Base-by-base conservation (phyloP, 2,888 invertebrate genomes). In the Drosophila neotestacea region DNA sequence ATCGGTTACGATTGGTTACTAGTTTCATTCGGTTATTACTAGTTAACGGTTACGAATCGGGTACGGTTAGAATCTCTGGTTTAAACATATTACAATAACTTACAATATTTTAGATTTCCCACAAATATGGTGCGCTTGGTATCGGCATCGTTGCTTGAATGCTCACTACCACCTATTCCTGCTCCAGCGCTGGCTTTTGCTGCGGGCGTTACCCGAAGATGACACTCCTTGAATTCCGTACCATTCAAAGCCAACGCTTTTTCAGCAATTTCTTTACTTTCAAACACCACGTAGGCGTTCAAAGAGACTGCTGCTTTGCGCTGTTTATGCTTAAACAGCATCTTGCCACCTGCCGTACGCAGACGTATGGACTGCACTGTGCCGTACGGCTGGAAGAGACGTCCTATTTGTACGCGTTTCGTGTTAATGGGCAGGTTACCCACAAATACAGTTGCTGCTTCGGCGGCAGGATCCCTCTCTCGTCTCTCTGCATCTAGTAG, bases 91-190 rank as follows among this genome's bases (percentile, higher is more conserved):
- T 22, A 2, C 22, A 22, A 22, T 22, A 22, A 28, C 16, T 81
- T 81, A 93, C 92, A 82, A 56, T 90, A 92, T 73, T 91, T 92
- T 0, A 93, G 81, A 78, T 92, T 93, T 16, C 93, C 93, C 27
- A 93, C 90, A 44, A 93, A 92, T 32, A 93, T 51, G 0, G 89
- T 90, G 22, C 88, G 84, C 61, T 91, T 92, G 1, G 73, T 59
- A 59, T 91, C 90, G 4, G 63, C 61, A 28, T 80, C 78, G 10
- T 55, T 68, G 16, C 56, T 6, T 10, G 58, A 7, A 10, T 60
- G 39, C 6, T 52, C 64, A 3, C 68, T 60, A 1, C 10, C 50
- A 6, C 41, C 41, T 13, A 10, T 0, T 28, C 6, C 50, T 5
- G 32, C 11, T 38, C 6, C 32, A 4, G 39, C 65, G 0, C 66